These are phyloP conservation scores for Oxyscelio sp. DNA, from an alignment of 2,888 invertebrate species.

Conservation along the genomic window DNA sequence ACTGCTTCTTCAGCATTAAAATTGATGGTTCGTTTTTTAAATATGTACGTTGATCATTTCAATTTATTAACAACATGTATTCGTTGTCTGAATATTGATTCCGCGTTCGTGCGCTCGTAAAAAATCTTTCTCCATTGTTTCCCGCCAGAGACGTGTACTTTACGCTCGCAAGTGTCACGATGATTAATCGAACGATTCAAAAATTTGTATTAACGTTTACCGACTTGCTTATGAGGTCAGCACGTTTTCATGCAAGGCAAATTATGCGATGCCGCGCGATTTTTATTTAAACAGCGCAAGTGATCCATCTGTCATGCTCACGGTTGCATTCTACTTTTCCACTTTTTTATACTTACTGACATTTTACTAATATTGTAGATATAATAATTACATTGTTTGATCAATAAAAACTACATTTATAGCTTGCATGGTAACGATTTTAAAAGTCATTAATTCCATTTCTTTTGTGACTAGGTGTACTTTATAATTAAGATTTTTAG, in stretches of 20 bases:
- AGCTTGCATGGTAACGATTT: too few species aligned
- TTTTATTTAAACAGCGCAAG: slow-evolving; percentile 44
- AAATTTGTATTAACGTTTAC: slow-evolving; percentile 57
- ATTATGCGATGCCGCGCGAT: slow-evolving; percentile 37
- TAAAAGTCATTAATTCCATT: too few species aligned
- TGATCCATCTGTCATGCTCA: slow-evolving; percentile 47
- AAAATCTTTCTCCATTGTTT: slow-evolving; percentile 1
- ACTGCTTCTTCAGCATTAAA: too few species aligned
- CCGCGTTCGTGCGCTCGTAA: too few species aligned
- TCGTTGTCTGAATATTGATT: too few species aligned
- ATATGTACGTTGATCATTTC: too few species aligned
- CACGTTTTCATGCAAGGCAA: slow-evolving; percentile 66
- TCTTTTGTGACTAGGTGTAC: too few species aligned
- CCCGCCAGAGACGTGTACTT: slow-evolving; percentile 19
- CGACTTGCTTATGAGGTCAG: slow-evolving; percentile 62
- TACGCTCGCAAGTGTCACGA: slow-evolving; percentile 50
- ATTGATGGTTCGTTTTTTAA: too few species aligned
- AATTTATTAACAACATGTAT: too few species aligned
- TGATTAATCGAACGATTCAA: slow-evolving; percentile 62
- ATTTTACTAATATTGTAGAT: slow-evolving; percentile 28
- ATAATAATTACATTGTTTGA: background rate
- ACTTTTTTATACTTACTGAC: slow-evolving; percentile 6
- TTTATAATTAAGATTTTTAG: too few species aligned
- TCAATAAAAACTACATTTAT: too few species aligned
- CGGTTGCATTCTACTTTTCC: slow-evolving; percentile 32